phyloP scores from a whole-genome alignment of 2,113 vertebrate species.

The Saccopteryx bilineata region DNA sequence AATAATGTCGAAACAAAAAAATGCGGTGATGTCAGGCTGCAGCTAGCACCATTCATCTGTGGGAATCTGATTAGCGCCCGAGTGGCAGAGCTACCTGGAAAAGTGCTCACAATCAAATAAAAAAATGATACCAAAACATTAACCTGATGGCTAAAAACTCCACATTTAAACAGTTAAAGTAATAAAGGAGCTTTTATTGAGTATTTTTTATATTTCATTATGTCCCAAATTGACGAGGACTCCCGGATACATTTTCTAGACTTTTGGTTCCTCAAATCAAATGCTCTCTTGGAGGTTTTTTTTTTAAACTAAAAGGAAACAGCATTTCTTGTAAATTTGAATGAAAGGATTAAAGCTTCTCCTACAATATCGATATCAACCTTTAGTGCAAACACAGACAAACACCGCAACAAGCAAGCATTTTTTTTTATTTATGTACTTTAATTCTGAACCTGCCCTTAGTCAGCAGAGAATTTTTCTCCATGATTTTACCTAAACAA shows the following conservation, averaged over 20 bases:
- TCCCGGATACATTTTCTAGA: constrained; percentile 90
- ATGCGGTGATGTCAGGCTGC: constrained; percentile 89
- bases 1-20: constrained; percentile 89
- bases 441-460: constrained; percentile 48
- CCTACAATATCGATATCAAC: constrained; percentile 71
- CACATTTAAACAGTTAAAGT: constrained; percentile 92
- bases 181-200: constrained; percentile 92
- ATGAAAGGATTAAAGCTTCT: constrained; percentile 77
- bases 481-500: constrained; percentile 50
- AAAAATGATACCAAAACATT: constrained; percentile 95
- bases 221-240: constrained; percentile 88
- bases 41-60: constrained; percentile 95
- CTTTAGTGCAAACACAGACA: constrained; percentile 72
- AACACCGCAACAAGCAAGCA: constrained; percentile 69
- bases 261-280: constrained; percentile 87
- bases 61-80: constrained; percentile 97
- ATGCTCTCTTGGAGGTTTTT: constrained; percentile 76
- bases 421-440: constrained; percentile 61
- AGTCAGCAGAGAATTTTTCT: constrained; percentile 51
- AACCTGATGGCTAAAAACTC: constrained; percentile 93
- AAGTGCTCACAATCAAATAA: constrained; percentile 99
- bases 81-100: constrained; percentile 98
- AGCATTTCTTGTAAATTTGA: constrained; percentile 84
- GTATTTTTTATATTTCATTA: constrained; percentile 93
- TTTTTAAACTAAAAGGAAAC: constrained; percentile 80